Percentiles rank a stretch among this genome's conserved stretches.
Evolutionary conservation across 2,797 vertebrate genomes (phyloP).

Genomic region (Enteromius mattozi): DNA sequence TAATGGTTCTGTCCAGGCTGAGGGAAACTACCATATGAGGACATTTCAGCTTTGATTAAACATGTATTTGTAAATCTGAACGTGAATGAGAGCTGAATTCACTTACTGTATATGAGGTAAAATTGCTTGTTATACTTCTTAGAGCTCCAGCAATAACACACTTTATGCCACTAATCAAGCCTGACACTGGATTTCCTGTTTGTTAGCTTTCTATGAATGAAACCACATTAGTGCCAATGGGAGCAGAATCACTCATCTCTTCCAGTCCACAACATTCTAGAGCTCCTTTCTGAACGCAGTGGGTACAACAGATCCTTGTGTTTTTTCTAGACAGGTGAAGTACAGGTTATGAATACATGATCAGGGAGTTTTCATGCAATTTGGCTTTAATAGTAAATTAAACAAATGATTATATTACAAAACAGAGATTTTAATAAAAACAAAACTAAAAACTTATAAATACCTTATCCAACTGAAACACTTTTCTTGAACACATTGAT

Average conservation of each 20-base stretch:
- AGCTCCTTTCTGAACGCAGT: slow-evolving; percentile 15
- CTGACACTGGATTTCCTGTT: slow-evolving; percentile 43
- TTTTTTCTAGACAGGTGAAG: neutral
- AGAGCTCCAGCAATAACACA: neutral
- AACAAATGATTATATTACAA: neutral
- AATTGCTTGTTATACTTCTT: neutral
- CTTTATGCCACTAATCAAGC: slow-evolving; percentile 27
- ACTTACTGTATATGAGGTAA: neutral
- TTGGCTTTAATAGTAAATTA: neutral
- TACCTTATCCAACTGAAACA: neutral
- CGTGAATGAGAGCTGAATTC: neutral
- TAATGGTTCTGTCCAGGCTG: neutral
- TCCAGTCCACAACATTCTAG: neutral
- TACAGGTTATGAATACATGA: neutral
- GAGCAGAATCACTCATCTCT: neutral
- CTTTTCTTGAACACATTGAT: neutral
- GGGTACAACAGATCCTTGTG: neutral
- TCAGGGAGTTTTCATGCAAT: neutral
- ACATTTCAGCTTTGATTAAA: slow-evolving; percentile 4
- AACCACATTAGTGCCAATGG: slow-evolving; percentile 24
- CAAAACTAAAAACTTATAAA: neutral
- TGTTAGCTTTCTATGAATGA: slow-evolving; percentile 36
- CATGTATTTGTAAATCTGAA: neutral
- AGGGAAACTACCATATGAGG: neutral
- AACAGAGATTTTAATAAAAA: neutral